Percentiles rank a stretch among this genome's conserved stretches.
Conservation (phyloP, 1,140 invertebrate genomes). For the Drosophila ficusphila region DNA sequence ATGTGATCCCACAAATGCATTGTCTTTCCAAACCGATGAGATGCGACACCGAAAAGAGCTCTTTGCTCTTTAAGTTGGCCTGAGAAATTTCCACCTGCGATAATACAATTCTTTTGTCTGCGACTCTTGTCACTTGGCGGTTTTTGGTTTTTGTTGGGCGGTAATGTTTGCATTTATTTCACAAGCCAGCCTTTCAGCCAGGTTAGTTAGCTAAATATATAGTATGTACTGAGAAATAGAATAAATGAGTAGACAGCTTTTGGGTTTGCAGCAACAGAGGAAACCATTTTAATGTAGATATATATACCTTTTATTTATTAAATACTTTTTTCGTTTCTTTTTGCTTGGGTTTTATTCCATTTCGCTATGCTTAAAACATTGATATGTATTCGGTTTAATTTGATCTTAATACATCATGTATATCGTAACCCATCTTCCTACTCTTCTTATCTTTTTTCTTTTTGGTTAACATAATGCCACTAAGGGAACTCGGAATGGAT, state of each 20-base stretch:
- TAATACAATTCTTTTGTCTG: conserved; percentile 65
- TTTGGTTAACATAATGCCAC: conserved; percentile 62
- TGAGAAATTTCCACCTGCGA: conserved; percentile 76
- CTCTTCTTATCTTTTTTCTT: conserved; percentile 4
- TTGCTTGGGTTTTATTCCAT: conserved; percentile 24
- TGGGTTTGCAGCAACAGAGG: conserved; percentile 65
- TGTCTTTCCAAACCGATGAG: conserved; percentile 19
- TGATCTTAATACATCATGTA: conserved; percentile 63
- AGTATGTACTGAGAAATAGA: conserved; percentile 42
- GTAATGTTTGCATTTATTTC: conserved; percentile 59
- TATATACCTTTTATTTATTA: conserved; percentile 76
- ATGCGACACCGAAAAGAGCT: conserved; percentile 7
- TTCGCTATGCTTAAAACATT: conserved; percentile 78
- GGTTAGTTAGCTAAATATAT: conserved; percentile 6
- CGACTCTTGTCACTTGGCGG: conserved; percentile 61
- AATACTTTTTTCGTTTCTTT: conserved; percentile 63
- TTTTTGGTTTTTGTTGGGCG: conserved; percentile 52
- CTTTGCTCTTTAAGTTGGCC: conserved; percentile 59
- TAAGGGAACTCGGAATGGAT: conserved; percentile 49
- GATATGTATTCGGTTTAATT: conserved; percentile 74
- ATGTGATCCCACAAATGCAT: conserved; percentile 26
- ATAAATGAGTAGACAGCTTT: conserved; percentile 51
- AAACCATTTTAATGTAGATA: conserved; percentile 75
- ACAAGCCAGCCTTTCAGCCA: conserved; percentile 22
- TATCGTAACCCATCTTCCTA: conserved; percentile 49